Evolutionary conservation across 2,113 vertebrate genomes (phyloP), one percentile per base, ranked within the genome.

Genomic region (Pituophis catenifer): DNA sequence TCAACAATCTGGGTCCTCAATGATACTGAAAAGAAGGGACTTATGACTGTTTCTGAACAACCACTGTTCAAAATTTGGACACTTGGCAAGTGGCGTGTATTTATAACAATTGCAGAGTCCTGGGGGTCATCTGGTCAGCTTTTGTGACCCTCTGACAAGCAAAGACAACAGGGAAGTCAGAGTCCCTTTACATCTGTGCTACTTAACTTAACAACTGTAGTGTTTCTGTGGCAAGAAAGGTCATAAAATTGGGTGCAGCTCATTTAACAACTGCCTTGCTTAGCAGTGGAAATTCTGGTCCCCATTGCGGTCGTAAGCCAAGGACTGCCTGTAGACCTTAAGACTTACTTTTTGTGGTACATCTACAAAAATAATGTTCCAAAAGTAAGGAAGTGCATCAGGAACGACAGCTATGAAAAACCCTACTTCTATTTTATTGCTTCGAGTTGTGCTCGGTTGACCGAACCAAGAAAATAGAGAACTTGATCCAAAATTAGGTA

Each of bases 341-440:
- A 23, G 23, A 2, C 55, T 23, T 58, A 50, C 24, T n/a, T 11
- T 92, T 86, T 57, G 50, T 85, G 55, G 21, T 1, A 3, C 0
- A 44, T 54, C 23, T 1, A 58, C 24, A 26, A 0, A 88, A 23
- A 92, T 33, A 90, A 93, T 57, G 54, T 5, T 19, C 55, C 15
- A 17, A 15, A 33, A 38, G 8, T 48, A 94, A 91, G 8, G 50
- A 57, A n/a, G 1, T 0, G 90, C 33, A 0, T 0, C 50, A 2
- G 54, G 91, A 23, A 15, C 2, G n/a, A 33, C n/a, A 26, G 1
- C 9, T 11, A 44, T 15, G 24, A 91, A 15, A 58, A 91, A 24
- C n/a, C 10, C 19, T 65, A 70, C 92, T 53, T 1, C 10, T 55
- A 59, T 12, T 17, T 70, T 55, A 54, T 23, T 85, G 53, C 21